Conservation (phyloP, 2,113 vertebrate species). For the Leptosomus discolor region DNA sequence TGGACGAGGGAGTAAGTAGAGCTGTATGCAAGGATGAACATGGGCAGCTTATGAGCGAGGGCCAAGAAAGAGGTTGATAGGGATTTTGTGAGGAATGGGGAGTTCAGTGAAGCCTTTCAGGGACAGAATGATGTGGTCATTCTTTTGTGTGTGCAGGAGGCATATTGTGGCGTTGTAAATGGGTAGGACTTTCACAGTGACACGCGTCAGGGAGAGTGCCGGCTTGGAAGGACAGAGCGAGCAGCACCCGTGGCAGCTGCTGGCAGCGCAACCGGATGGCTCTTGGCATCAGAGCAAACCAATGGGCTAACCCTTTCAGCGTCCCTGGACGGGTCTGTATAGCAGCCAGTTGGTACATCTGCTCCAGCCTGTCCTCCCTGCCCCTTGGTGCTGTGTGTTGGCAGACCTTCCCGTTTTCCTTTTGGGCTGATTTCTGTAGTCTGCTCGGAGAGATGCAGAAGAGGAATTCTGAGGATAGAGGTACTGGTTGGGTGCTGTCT, state of each 20-base stretch:
- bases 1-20: not conserved
- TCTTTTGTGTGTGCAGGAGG: not conserved
- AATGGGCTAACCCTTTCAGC: accelerated
- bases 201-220: accelerated
- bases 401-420: not conserved
- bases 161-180: not conserved
- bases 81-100: not conserved
- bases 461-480: accelerated
- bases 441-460: accelerated
- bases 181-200: not conserved
- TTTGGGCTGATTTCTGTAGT: not conserved
- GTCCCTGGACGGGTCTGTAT: not conserved
- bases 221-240: not conserved
- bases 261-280: not conserved
- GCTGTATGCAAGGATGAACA: not conserved
- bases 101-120: not conserved
- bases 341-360: not conserved
- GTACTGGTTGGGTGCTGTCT: not conserved
- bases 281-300: not conserved
- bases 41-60: accelerated
- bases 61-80: not conserved
- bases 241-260: not conserved
- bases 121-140: not conserved
- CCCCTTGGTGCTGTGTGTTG: not conserved
- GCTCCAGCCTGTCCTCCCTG: not conserved